phyloP scores from a whole-genome alignment of 1,140 invertebrate genomes.

The Goniozus legneri region DNA sequence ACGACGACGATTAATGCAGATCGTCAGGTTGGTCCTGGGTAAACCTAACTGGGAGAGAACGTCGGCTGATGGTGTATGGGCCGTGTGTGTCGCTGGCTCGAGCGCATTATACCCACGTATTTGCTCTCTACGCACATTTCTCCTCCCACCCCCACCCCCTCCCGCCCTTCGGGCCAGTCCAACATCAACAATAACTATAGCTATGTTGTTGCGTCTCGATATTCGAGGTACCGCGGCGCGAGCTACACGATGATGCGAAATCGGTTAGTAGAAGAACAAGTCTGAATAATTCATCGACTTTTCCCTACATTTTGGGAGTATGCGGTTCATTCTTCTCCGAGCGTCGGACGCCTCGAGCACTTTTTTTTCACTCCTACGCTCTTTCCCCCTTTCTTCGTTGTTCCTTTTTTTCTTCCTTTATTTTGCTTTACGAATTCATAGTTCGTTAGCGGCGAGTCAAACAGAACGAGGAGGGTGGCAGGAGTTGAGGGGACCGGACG shows the following conservation, averaged over 20 bases:
- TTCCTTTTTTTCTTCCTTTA: conserved; percentile 10
- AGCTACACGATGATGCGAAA: conserved; percentile 9
- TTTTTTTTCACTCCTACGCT: background rate
- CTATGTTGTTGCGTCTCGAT: conserved; percentile 1
- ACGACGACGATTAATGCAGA: conserved; percentile 29
- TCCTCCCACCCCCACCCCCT: no score
- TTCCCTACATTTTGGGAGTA: conserved; percentile 20
- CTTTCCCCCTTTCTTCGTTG: background rate
- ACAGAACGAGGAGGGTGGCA: conserved; percentile 15
- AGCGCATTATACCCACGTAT: no score
- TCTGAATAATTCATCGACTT: conserved; percentile 43
- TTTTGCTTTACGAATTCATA: conserved; percentile 38
- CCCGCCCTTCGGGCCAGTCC: no score
- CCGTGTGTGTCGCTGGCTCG: no score
- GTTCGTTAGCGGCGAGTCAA: conserved; percentile 34
- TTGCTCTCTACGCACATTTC: no score
- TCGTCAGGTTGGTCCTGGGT: conserved; percentile 22
- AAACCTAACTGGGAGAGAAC: conserved; percentile 17
- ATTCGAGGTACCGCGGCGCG: conserved; percentile 8
- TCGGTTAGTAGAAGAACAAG: conserved; percentile 24
- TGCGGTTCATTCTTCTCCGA: no score
- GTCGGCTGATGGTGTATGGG: no score
- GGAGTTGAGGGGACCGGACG: conserved; percentile 4
- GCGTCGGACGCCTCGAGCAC: background rate
- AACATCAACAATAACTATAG: no score